phyloP scores from a whole-genome alignment of 1,140 invertebrate species.

The Chironomus striatipennis region DNA sequence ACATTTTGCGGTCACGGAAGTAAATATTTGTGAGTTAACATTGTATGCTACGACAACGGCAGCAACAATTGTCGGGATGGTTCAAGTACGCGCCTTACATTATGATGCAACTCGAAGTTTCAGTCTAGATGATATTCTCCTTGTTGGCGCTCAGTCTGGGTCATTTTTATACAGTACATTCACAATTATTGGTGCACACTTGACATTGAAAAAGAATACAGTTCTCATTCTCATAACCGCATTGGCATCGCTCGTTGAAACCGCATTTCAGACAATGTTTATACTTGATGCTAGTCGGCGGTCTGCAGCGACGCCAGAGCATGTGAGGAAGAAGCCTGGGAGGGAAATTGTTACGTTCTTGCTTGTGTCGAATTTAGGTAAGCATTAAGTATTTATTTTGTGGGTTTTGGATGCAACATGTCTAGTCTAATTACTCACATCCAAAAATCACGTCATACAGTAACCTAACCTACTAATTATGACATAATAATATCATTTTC shows the following conservation, averaged over 20 bases:
- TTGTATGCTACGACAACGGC: constrained; percentile 79
- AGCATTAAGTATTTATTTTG: too few relatives aligned
- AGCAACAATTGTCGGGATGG: constrained; percentile 77
- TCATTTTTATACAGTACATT: constrained; percentile 92
- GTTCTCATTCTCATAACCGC: constrained; percentile 75
- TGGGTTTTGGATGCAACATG: too few relatives aligned
- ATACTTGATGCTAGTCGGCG: constrained; percentile 85
- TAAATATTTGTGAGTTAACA: constrained; percentile 83
- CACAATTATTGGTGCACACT: constrained; percentile 82
- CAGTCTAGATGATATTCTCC: constrained; percentile 84
- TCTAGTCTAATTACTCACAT: too few relatives aligned
- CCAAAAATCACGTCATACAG: too few relatives aligned
- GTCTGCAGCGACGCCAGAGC: constrained; percentile 65
- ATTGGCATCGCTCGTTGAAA: constrained; percentile 70
- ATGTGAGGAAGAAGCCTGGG: constrained; percentile 73
- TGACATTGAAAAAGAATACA: constrained; percentile 73
- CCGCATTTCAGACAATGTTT: constrained; percentile 88
- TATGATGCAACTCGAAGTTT: constrained; percentile 76
- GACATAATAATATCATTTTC: not conserved
- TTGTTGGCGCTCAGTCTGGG: constrained; percentile 87
- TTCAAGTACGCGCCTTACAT: constrained; percentile 71
- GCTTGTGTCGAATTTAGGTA: constrained; percentile 69
- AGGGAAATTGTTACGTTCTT: constrained; percentile 86
- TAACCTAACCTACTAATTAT: too few relatives aligned
- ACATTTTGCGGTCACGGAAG: constrained; percentile 75